Conservation (phyloP, 2,888 invertebrate genomes). For the Mylabris sibirica region DNA sequence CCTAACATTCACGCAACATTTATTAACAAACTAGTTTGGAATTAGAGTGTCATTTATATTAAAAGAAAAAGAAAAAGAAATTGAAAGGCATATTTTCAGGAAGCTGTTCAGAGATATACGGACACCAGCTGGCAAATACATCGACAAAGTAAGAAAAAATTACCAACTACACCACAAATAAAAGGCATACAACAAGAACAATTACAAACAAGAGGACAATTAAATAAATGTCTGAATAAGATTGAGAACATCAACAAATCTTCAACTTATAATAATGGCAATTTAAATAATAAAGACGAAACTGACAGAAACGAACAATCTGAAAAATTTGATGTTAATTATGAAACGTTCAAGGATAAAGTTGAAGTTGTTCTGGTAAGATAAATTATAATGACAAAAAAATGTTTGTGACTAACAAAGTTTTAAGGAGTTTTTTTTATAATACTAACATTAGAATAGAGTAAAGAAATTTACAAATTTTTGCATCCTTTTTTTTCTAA, state of each 20-base stretch:
- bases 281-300: slow-evolving; percentile 23
- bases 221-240: slow-evolving; percentile 7
- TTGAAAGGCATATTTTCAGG: slow-evolving; percentile 59
- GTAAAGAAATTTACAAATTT: not conserved
- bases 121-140: slow-evolving; percentile 80
- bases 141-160: slow-evolving; percentile 64
- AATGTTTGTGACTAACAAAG: slow-evolving; percentile 3
- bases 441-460: not conserved
- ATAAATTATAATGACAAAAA: not conserved
- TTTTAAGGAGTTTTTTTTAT: not conserved
- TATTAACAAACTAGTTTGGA: not conserved
- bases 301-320: slow-evolving; percentile 46
- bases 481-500: not conserved
- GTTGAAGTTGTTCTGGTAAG: slow-evolving; percentile 56
- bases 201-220: slow-evolving; percentile 22
- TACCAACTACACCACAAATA: slow-evolving; percentile 25
- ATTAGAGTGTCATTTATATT: slow-evolving; percentile 10
- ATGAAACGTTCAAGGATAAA: slow-evolving; percentile 49
- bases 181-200: slow-evolving; percentile 10
- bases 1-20: not conserved
- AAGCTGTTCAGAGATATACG: slow-evolving; percentile 73
- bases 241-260: slow-evolving; percentile 32
- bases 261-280: slow-evolving; percentile 24
- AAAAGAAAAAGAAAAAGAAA: not conserved
- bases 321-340: slow-evolving; percentile 56